Evolutionary conservation across 1,140 invertebrate genomes (phyloP), one percentile per base, ranked within the genome.

Genomic region (Drosophila willistoni): DNA sequence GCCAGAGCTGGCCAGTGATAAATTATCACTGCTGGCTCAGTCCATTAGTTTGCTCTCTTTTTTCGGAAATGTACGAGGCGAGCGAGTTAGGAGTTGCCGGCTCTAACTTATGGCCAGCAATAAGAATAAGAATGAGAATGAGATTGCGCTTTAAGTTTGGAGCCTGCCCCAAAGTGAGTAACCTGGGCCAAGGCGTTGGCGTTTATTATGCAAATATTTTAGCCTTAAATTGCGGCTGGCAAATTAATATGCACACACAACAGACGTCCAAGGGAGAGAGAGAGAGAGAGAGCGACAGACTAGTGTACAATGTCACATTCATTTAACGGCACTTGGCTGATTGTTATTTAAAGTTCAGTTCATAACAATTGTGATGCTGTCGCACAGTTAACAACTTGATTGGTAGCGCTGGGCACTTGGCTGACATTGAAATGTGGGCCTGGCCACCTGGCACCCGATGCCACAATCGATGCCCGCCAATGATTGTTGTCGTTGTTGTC

Each of bases 151-250:
- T 84, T 84, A 68, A 71, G 29, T 29, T 69, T 69, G 64, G 71
- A 69, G 77, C 68, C 54, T 68, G 61, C 13, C 55, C 25, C 55
- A 33, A 33, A 60, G 57, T 60, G 57, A 68, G 44, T 42, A 63
- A 55, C 73, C 47, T 62, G 62, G 68, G 77, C 73, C 69, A 39
- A 87, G 83, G 83, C 84, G 83, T 86, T 86, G 84, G 84, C 83
- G 83, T 86, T 86, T 86, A 86, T 86, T 86, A 86, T 86, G 83
- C 84, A 86, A 86, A 86, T 86, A 89, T 87, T 87, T 86, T 73
- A 86, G 84, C 84, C 76, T 81, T 86, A 86, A 85, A 70, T 81
- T 67, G 79, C 71, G 68, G 65, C 65, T 67, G 73, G 76, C 73
- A 86, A 86, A 86, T 86, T 83, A 86, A 87, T 86, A 87, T 79